Base-by-base conservation (phyloP, 2,797 vertebrate species). In the Lutjanus argentimaculatus region DNA sequence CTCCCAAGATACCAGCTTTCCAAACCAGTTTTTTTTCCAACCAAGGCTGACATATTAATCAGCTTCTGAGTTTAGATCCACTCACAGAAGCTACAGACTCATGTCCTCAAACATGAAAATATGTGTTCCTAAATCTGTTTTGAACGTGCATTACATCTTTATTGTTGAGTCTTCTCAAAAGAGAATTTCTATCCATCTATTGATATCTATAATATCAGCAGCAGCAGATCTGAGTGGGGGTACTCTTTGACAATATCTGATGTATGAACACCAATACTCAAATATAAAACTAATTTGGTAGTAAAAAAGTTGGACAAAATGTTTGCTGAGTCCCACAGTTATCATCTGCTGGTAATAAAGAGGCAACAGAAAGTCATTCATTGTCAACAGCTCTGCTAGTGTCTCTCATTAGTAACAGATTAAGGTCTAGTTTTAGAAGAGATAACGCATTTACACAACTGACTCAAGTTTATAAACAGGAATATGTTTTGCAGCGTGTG, bases 301-400 rank as follows among this genome's bases (percentile, higher is more conserved):
- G 62, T 70, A 63, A 68, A 63, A 68, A 81, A 51, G 43, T 70
- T 78, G 46, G 40, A 40, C 4, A 30, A 49, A 43, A 12, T 77
- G 64, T 77, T 91, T 79, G 75, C 9, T 59, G 36, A 57, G 72
- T 22, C 15, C 42, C 59, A 65, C 2, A 55, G 15, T 67, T 80
- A 70, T 72, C 74, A 59, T 67, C 63, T 79, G 68, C 36, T 45
- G 77, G 16, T 72, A 55, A 58, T 61, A 25, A 16, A 64, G 25
- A 53, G n/a, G 67, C 51, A 79, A 63, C 19, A 75, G 22, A 58
- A 30, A 55, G 61, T 57, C 11, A 69, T 46, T 79, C 7, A 62
- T 46, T 64, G 56, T 30, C 49, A 25, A 17, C 42, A 63, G 10
- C 61, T 71, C 4, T 14, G 25, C n/a, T 19, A n/a, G 16, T 11